These are phyloP conservation scores for Spermophilus dauricus DNA, from an alignment of 2,113 vertebrate species.

Conservation along the genomic window DNA sequence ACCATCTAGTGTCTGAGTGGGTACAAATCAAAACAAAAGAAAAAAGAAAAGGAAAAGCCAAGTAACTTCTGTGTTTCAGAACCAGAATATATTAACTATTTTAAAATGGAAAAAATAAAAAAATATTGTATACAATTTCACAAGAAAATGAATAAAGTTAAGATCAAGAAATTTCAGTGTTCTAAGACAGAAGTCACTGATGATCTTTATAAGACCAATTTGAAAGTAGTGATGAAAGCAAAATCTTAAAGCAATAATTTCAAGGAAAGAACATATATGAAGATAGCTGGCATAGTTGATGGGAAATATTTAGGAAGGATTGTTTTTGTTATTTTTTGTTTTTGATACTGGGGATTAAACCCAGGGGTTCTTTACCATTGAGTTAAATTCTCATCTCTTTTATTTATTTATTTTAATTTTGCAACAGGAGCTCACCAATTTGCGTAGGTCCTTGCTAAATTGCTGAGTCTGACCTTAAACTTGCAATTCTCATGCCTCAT, in stretches of 20 bases:
- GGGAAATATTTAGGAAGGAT: neutral
- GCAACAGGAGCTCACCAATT: no score
- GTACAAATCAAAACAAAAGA: neutral
- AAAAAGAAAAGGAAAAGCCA: neutral
- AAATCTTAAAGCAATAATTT: neutral
- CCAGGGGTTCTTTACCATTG: no score
- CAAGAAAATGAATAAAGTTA: neutral
- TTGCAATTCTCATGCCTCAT: no score
- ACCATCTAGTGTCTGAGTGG: neutral
- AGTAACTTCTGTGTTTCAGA: neutral
- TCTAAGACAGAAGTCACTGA: neutral
- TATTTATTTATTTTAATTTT: no score
- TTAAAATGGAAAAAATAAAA: neutral
- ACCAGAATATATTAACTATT: neutral
- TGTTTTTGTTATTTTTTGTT: neutral
- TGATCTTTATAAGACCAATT: neutral
- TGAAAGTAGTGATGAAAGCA: neutral
- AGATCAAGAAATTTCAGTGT: neutral
- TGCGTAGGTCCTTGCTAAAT: no score
- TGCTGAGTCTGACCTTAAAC: no score
- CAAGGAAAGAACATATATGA: neutral
- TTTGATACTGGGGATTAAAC: no score
- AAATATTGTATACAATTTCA: neutral
- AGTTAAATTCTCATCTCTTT: no score
- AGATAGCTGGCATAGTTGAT: neutral